phyloP scores from a whole-genome alignment of 2,888 invertebrate species.

The Podotricha telesiphe region DNA sequence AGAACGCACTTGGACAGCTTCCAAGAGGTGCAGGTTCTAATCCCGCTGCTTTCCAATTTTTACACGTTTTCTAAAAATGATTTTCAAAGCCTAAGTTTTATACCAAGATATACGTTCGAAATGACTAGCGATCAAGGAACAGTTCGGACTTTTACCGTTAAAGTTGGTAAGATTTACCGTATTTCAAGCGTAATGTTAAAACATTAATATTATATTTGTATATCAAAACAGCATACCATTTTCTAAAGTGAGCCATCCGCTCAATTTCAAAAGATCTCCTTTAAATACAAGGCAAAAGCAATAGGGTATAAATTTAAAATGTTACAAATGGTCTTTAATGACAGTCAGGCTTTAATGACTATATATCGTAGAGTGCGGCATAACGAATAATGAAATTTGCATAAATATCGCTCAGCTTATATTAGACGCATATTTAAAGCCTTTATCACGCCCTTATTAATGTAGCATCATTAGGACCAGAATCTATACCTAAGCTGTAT shows the following conservation, averaged over 20 bases:
- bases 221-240: not conserved
- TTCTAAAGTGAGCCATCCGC: not conserved
- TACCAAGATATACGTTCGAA: too few species aligned
- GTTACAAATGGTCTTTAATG: constrained; percentile 16
- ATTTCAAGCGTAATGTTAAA: too few species aligned
- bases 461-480: constrained; percentile 28
- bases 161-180: too few species aligned
- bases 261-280: constrained; percentile 6
- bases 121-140: too few species aligned
- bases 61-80: too few species aligned
- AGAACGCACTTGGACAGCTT: too few species aligned
- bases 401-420: constrained; percentile 18
- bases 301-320: constrained; percentile 4
- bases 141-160: too few species aligned
- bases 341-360: constrained; percentile 10
- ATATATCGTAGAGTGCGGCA: constrained; percentile 20
- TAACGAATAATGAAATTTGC: constrained; percentile 22
- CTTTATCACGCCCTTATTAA: constrained; percentile 33
- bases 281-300: constrained; percentile 1
- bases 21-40: too few species aligned
- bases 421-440: constrained; percentile 32
- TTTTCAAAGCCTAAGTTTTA: too few species aligned
- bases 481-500: constrained; percentile 12
- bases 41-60: too few species aligned
- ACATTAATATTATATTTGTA: not conserved